Conservation (phyloP, 2,113 vertebrate species). For the Rissa tridactyla region DNA sequence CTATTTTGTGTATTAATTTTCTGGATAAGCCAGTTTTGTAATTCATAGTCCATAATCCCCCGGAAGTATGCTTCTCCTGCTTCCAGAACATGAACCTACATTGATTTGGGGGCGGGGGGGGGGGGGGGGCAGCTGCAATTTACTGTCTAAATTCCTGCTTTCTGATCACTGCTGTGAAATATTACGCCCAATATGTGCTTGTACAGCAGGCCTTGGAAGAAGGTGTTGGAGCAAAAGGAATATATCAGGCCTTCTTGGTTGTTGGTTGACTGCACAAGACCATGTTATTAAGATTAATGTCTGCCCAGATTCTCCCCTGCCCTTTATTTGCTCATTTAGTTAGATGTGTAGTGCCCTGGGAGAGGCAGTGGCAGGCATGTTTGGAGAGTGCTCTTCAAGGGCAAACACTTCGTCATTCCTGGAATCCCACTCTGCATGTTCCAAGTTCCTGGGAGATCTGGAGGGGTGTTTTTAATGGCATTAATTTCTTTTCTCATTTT, state of each 20-base stretch:
- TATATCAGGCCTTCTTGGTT: not conserved
- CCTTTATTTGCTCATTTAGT: not conserved
- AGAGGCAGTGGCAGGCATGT: not conserved
- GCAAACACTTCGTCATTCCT: not conserved
- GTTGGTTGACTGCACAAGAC: not conserved
- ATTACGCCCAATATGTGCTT: rapidly evolving
- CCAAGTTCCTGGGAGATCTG: not conserved
- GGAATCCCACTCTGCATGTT: rapidly evolving
- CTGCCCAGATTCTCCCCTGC: not conserved
- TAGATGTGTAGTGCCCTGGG: not conserved
- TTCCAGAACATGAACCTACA: not conserved
- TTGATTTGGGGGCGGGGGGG: not conserved
- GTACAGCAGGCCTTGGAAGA: not conserved
- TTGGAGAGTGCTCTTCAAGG: not conserved
- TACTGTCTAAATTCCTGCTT: not conserved
- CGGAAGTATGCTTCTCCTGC: not conserved
- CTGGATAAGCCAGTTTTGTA: not conserved
- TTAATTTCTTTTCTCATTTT: not conserved
- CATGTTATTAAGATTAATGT: not conserved
- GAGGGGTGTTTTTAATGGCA: not conserved
- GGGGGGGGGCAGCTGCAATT: not conserved
- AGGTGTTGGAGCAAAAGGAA: not conserved
- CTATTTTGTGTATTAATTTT: not conserved
- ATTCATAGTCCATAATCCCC: not conserved
- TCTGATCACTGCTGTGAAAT: not conserved